Evolutionary conservation across 2,113 vertebrate species (phyloP), one percentile per base, ranked within the genome.

Genomic region (Vulpes lagopus): DNA sequence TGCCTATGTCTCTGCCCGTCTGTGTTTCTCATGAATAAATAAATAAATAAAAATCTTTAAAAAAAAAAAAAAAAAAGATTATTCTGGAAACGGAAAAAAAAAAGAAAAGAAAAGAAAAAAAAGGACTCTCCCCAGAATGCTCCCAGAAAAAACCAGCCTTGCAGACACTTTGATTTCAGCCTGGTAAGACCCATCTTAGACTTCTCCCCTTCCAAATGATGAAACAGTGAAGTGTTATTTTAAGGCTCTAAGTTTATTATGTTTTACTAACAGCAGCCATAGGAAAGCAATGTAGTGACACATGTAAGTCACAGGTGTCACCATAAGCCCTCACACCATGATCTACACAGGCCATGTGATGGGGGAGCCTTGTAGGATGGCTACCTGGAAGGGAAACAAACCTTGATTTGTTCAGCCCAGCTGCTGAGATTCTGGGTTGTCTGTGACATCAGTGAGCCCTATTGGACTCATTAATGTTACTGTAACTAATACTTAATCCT

Each of bases 291-390:
- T 2, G n/a, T 19, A 53, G 90, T 11, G 17, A 38, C 27, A 3
- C 15, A 2, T 0, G 43, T 16, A 49, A 17, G 19, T 27, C 16
- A 1, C 2, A 15, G 71, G 64, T 43, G 0, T 35, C 38, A 8
- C 22, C 83, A 25, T 20, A 5, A 30, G 25, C 20, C 69, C 43
- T 2, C 9, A 8, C 43, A 73, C 71, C 43, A 43, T 43, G 43
- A 43, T 43, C 43, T 0, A 2, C 11, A 53, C 51, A 30, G 71
- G 65, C 27, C 87, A 64, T 0, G 11, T 20, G 9, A 6, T 7
- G n/a, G 55, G 12, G 14, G 11, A 11, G 2, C 14, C 84, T 43
- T 6, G 27, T 0, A 2, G 20, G 69, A 53, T 6, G 15, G 35
- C 67, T 23, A 0, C 30, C 57, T 0, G 8, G 19, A 76, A 23